A percentile compares a stretch with the other conserved stretches of the same genome.
These are phyloP conservation scores for Aethes cnicana DNA, from an alignment of 2,888 invertebrate species.

Conservation along the genomic window DNA sequence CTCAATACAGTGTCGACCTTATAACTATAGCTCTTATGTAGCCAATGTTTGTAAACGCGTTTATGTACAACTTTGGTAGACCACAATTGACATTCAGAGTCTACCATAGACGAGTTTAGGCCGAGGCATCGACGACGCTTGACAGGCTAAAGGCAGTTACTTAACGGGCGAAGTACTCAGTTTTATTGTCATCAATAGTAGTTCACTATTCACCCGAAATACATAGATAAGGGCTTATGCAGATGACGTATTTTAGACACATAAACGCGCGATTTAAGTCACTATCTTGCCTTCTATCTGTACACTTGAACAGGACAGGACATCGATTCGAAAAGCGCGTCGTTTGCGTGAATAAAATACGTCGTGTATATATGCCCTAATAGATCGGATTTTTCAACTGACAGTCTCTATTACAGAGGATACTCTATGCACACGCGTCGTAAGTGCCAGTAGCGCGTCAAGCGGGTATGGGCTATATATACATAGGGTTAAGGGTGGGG, in stretches of 20 bases:
- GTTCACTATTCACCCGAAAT: no score
- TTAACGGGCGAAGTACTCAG: background rate
- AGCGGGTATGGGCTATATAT: background rate
- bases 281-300: no score
- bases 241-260: no score
- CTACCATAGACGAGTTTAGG: slow-evolving; percentile 9
- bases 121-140: slow-evolving; percentile 1
- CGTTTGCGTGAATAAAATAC: no score
- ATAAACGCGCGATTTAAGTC: no score
- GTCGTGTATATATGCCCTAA: no score
- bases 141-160: background rate
- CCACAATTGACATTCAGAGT: slow-evolving; percentile 8
- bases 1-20: slow-evolving; percentile 7
- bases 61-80: slow-evolving; percentile 30
- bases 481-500: slow-evolving; percentile 22
- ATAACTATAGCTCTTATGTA: slow-evolving; percentile 11
- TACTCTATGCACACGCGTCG: no score
- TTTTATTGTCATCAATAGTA: slow-evolving; percentile 20
- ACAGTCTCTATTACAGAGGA: no score
- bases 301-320: no score
- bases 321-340: no score
- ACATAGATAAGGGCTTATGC: no score
- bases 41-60: slow-evolving; percentile 4
- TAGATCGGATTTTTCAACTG: no score
- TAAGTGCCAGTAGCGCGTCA: slow-evolving; percentile 4